These are phyloP conservation scores for Pogonognathellus flavescens DNA, from an alignment of 1,140 invertebrate species.

Conservation along the genomic window DNA sequence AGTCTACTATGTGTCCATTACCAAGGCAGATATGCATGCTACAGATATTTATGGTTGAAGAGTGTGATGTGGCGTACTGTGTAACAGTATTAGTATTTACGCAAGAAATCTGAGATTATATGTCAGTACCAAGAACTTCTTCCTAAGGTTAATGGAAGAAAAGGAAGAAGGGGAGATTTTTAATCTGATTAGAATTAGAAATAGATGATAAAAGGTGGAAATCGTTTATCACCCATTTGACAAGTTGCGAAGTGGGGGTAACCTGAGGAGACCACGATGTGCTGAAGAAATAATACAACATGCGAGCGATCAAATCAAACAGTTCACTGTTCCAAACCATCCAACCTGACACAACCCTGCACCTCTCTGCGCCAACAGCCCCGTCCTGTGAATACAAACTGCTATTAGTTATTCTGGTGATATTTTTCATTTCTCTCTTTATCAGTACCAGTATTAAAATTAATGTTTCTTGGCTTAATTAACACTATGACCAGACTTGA, in stretches of 20 bases:
- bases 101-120: slow-evolving; percentile 1
- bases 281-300: slow-evolving; percentile 7
- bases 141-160: slow-evolving; percentile 61
- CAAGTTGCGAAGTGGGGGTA: slow-evolving; percentile 61
- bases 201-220: slow-evolving; percentile 64
- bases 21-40: not conserved
- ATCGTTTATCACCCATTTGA: slow-evolving; percentile 67
- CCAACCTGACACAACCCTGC: not conserved
- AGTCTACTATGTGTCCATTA: not conserved
- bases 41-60: not conserved
- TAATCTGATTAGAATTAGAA: slow-evolving; percentile 67
- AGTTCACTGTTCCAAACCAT: not conserved
- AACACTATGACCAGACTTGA: too few relatives aligned
- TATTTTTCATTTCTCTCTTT: too few relatives aligned
- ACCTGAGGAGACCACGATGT: slow-evolving; percentile 36
- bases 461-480: too few relatives aligned
- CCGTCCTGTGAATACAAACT: not conserved
- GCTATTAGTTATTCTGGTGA: too few relatives aligned
- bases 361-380: not conserved
- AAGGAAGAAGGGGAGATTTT: slow-evolving; percentile 55
- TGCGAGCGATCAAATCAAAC: not conserved
- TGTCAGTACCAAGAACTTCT: not conserved
- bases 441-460: too few relatives aligned
- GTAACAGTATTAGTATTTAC: not conserved
- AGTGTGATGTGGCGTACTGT: not conserved